Conservation (phyloP, 1,140 invertebrate species). For the Cydia fagiglandana region DNA sequence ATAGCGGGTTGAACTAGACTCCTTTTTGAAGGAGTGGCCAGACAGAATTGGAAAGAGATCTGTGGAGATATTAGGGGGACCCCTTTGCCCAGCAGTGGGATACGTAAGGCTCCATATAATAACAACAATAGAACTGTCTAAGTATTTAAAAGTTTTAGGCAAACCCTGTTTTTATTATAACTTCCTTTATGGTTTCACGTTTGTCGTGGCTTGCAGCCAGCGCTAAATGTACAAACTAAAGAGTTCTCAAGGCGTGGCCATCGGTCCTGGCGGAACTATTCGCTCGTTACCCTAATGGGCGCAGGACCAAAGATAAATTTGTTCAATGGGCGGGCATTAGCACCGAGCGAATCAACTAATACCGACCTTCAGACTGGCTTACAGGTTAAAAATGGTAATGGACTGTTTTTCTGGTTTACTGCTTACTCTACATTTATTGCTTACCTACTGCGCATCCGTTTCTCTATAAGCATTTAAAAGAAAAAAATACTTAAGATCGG, state of each 20-base stretch:
- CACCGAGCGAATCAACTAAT: conserved; percentile 27
- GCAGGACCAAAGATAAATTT: conserved; percentile 53
- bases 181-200: neutral
- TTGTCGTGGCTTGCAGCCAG: neutral
- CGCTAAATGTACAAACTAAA: neutral
- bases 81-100: too few relatives aligned
- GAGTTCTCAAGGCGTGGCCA: conserved; percentile 30
- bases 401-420: neutral
- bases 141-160: neutral
- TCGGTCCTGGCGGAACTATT: conserved; percentile 58
- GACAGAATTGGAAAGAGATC: too few relatives aligned
- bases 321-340: conserved; percentile 37
- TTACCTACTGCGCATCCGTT: conserved; percentile 3
- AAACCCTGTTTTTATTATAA: neutral
- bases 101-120: too few relatives aligned
- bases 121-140: too few relatives aligned
- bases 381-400: conserved; percentile 21
- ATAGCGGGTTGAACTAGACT: too few relatives aligned
- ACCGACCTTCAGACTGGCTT: conserved; percentile 27
- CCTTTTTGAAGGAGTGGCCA: too few relatives aligned
- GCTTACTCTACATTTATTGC: neutral
- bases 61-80: too few relatives aligned
- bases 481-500: too few relatives aligned
- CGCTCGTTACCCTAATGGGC: conserved; percentile 60
- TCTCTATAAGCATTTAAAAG: too few relatives aligned